Percentiles rank a stretch among this genome's conserved stretches.
Conservation (phyloP, 2,888 invertebrate species). For the Deilephila porcellus region DNA sequence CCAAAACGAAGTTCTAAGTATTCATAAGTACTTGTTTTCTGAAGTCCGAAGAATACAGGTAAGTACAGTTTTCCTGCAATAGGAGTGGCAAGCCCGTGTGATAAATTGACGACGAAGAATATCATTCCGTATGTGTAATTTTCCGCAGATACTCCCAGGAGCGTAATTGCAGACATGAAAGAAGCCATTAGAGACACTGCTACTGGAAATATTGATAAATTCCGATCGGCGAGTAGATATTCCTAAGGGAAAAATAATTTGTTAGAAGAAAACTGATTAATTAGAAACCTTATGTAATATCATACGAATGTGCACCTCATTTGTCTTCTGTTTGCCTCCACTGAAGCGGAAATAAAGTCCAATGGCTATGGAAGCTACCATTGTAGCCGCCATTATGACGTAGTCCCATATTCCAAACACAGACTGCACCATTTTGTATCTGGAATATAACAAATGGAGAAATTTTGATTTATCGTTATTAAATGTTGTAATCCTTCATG, state of each 20-base stretch:
- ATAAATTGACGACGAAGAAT: slow-evolving; percentile 91
- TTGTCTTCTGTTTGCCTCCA: slow-evolving; percentile 93
- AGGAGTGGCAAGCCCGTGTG: slow-evolving; percentile 91
- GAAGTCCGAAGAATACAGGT: slow-evolving; percentile 93
- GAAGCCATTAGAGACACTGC: slow-evolving; percentile 96
- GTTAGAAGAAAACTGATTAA: neutral
- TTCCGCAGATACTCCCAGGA: slow-evolving; percentile 95
- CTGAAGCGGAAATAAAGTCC: slow-evolving; percentile 94
- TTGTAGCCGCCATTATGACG: slow-evolving; percentile 88
- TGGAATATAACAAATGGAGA: neutral
- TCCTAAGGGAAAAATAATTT: slow-evolving; percentile 82
- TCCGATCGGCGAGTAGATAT: slow-evolving; percentile 92
- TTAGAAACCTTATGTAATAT: neutral
- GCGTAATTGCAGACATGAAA: slow-evolving; percentile 95
- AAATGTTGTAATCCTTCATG: no score
- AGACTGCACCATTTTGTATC: slow-evolving; percentile 56
- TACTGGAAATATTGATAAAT: slow-evolving; percentile 92
- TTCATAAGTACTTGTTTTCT: slow-evolving; percentile 95
- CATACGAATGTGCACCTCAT: slow-evolving; percentile 82
- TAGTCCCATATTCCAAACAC: slow-evolving; percentile 90
- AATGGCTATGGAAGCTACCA: slow-evolving; percentile 89
- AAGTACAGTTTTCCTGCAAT: slow-evolving; percentile 91
- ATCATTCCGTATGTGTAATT: slow-evolving; percentile 93
- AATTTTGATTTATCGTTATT: neutral
- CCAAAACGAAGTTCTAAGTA: slow-evolving; percentile 96